phyloP scores from a whole-genome alignment of 2,888 invertebrate genomes.

The Apoderus coryli region DNA sequence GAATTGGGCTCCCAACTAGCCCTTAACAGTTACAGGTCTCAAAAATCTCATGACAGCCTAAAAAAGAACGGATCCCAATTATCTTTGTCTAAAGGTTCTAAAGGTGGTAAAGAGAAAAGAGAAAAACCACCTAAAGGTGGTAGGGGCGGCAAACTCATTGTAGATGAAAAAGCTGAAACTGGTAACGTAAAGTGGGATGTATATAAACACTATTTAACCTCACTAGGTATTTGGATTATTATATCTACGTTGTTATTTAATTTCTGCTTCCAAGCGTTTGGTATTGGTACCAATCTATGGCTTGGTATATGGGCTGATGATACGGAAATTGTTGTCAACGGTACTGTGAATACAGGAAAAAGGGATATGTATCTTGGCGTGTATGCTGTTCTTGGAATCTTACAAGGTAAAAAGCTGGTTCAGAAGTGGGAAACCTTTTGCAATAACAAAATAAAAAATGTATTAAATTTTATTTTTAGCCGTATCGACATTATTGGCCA shows the following conservation, averaged over 20 bases:
- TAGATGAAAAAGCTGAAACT: slow-evolving; percentile 36
- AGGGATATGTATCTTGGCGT: slow-evolving; percentile 71
- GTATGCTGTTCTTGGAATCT: slow-evolving; percentile 71
- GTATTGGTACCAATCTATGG: slow-evolving; percentile 77
- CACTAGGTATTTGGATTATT: slow-evolving; percentile 59
- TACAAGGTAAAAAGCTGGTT: slow-evolving; percentile 85
- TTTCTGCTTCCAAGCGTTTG: slow-evolving; percentile 57
- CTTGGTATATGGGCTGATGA: slow-evolving; percentile 56
- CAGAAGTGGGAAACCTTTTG: too few relatives aligned
- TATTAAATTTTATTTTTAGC: slow-evolving; percentile 39
- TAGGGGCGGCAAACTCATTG: slow-evolving; percentile 29
- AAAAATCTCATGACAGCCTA: slow-evolving; percentile 26
- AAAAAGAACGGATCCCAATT: slow-evolving; percentile 27
- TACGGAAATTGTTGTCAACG: slow-evolving; percentile 35
- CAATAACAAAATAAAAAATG: too few relatives aligned
- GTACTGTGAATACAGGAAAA: slow-evolving; percentile 39
- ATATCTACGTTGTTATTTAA: slow-evolving; percentile 60
- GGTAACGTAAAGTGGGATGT: slow-evolving; percentile 53
- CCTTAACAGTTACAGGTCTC: slow-evolving; percentile 38
- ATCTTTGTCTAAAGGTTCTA: slow-evolving; percentile 19
- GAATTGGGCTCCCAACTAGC: too few relatives aligned
- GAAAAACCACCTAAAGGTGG: slow-evolving; percentile 25
- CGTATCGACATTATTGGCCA: slow-evolving; percentile 35
- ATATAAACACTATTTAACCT: slow-evolving; percentile 69
- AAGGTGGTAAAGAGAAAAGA: slow-evolving; percentile 35